Base-by-base conservation (phyloP, 2,797 vertebrate genomes). In the Chiloscyllium punctatum region DNA sequence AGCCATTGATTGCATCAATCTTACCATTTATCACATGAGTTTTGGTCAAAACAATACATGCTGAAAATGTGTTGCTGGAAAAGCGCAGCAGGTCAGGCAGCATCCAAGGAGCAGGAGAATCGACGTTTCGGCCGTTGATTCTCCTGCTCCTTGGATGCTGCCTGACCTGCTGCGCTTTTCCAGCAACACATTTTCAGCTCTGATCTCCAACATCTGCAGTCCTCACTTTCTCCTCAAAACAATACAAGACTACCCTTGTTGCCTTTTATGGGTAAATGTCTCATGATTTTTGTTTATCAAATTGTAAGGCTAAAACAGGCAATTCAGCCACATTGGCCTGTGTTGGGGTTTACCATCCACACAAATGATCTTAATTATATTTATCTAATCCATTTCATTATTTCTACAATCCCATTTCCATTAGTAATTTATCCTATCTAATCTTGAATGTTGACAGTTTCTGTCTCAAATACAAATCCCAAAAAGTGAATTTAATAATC, bases 371-470 rank as follows among this genome's bases (percentile, higher is more conserved):
- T 21, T 23, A 23, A 6, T 48, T 18, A 84, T 21, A 84, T 48
- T 84, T 84, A 84, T 42, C 15, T 18, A 84, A 42, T 37, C 37
- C 0, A 1, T 84, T 48, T 5, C 79, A 16, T 42, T 84, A 37
- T 23, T 7, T 37, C 37, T 84, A 21, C 37, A 84, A 84, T 21
- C 79, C 79, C 13, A 23, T 42, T 84, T 84, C 37, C 18, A 23
- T 84, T 18, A 42, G 37, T 37, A 15, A 84, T 37, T 18, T 84
- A 84, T 48, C n/a, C n/a, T 16, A 77, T n/a, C 7, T 77, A 77
- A 79, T 37, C 74, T 79, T 79, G 74, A 84, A 84, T 42, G 79
- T 84, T 84, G 79, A 84, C 79, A 48, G 79, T 84, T 42, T 84
- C 37, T 84, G 16, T 42, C 79, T 21, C 18, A 48, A 84, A 37